These are phyloP conservation scores for Argopecten irradians DNA, from an alignment of 1,140 invertebrate genomes.

Conservation along the genomic window DNA sequence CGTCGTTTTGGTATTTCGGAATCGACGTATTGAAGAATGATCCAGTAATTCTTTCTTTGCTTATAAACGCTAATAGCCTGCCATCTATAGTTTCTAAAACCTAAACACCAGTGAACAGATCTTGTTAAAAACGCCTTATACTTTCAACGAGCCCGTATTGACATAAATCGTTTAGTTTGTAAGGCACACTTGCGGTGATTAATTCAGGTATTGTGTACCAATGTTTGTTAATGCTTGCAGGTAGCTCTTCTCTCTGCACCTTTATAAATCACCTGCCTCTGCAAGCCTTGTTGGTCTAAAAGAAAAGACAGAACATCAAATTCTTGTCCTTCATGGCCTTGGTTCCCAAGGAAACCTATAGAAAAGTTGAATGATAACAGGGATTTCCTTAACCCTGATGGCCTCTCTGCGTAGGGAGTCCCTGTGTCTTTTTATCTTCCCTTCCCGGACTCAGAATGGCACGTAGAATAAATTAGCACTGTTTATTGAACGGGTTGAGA, in stretches of 20 bases:
- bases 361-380: background rate
- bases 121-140: conserved; percentile 1
- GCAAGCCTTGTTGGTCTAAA: conserved; percentile 8
- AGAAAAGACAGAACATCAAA: background rate
- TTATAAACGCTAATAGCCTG: background rate
- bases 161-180: background rate
- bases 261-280: conserved; percentile 17
- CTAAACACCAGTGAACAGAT: conserved; percentile 5
- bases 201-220: background rate
- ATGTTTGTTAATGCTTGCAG: conserved; percentile 14
- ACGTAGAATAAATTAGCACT: conserved; percentile 1
- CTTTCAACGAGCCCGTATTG: background rate
- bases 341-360: conserved; percentile 1
- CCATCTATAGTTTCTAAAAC: background rate
- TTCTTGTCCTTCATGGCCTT: background rate
- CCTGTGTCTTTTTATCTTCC: background rate
- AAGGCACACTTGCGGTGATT: background rate
- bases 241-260: background rate
- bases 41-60: background rate
- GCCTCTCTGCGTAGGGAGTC: background rate
- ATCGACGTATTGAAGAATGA: no score
- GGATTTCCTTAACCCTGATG: background rate
- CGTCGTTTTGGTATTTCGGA: no score
- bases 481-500: background rate
- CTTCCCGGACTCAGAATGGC: background rate